phyloP scores from a whole-genome alignment of 2,113 vertebrate genomes.

The Campylomormyrus numenius region DNA sequence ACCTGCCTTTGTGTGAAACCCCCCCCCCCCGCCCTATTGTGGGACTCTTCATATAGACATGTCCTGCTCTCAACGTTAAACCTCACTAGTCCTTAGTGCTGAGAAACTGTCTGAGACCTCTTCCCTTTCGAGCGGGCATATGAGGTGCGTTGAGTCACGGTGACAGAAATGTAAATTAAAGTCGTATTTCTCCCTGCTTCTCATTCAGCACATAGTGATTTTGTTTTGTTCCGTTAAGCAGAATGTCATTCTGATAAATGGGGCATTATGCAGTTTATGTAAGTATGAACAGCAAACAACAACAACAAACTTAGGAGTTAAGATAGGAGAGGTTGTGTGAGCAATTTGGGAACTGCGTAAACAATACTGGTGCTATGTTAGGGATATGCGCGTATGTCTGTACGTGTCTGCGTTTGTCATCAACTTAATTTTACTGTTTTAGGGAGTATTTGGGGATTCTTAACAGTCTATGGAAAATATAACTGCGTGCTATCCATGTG shows the following conservation, averaged over 20 bases:
- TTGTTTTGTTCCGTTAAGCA: not conserved
- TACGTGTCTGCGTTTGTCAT: not conserved
- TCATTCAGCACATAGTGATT: conserved; percentile 5
- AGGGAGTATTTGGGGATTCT: not conserved
- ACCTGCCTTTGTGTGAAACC: not conserved
- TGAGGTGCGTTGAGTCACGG: not conserved
- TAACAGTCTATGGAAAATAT: not conserved
- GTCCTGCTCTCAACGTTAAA: not conserved
- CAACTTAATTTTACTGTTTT: not conserved
- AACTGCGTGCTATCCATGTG: not conserved
- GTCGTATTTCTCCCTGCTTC: not conserved
- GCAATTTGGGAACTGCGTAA: not conserved
- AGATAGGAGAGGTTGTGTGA: not conserved
- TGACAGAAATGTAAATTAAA: not conserved
- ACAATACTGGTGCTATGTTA: not conserved
- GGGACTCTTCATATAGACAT: not conserved
- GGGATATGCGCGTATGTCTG: not conserved
- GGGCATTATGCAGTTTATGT: not conserved
- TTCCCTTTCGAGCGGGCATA: not conserved
- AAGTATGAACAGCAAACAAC: not conserved
- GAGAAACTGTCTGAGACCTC: not conserved
- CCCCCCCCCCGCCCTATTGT: no score
- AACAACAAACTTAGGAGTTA: not conserved
- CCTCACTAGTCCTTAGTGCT: not conserved
- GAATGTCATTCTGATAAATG: conserved; percentile 14